Conservation (phyloP, 2,113 vertebrate species). For the Amblyopsis rosae region DNA sequence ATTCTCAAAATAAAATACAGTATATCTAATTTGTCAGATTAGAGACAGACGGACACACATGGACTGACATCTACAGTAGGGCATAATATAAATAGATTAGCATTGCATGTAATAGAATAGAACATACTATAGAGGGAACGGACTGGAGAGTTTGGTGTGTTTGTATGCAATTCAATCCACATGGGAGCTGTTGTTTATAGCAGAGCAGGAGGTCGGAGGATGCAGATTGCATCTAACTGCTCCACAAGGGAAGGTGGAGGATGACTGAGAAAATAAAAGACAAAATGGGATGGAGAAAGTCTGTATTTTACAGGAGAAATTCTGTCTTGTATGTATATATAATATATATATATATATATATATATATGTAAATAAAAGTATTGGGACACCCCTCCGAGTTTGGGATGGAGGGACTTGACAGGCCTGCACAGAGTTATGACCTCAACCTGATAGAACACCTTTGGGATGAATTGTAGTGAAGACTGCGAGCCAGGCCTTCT, state of each 20-base stretch:
- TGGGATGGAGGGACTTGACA: too few relatives aligned
- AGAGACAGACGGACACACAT: too few relatives aligned
- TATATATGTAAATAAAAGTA: too few relatives aligned
- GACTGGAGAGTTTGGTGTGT: slow-evolving; percentile 22
- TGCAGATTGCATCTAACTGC: not conserved
- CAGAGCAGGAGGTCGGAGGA: slow-evolving; percentile 49
- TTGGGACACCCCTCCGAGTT: too few relatives aligned
- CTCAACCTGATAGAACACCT: too few relatives aligned
- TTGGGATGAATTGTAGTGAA: too few relatives aligned
- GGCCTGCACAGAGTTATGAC: too few relatives aligned
- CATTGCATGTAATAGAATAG: not conserved
- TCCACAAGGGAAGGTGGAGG: slow-evolving; percentile 17
- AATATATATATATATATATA: too few relatives aligned
- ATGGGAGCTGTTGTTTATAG: slow-evolving; percentile 26
- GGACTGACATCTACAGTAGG: not conserved
- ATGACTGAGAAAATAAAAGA: not conserved
- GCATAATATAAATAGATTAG: not conserved
- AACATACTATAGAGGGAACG: not conserved
- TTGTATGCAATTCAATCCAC: slow-evolving; percentile 49
- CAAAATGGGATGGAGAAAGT: slow-evolving; percentile 8
- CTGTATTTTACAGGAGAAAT: not conserved
- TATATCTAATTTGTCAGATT: not conserved
- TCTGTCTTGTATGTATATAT: too few relatives aligned
- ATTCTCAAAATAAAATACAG: not conserved
- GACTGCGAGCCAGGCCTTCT: too few relatives aligned